A percentile compares a stretch with the other conserved stretches of the same genome.
Evolutionary conservation across 2,888 invertebrate species (phyloP).

Genomic region (Latheticus oryzae): DNA sequence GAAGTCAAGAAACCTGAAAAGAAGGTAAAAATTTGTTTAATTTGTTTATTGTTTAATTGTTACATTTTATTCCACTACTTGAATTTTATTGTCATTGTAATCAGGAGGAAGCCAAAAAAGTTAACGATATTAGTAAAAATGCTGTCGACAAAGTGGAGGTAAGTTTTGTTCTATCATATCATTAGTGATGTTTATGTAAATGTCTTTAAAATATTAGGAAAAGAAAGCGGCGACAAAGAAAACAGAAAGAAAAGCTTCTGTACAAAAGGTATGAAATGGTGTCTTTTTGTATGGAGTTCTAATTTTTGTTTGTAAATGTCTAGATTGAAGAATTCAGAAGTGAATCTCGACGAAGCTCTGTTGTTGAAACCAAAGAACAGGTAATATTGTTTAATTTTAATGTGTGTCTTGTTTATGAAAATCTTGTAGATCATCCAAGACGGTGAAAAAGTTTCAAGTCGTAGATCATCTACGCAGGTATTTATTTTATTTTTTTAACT

Average conservation of each 20-base stretch:
- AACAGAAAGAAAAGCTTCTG: slow-evolving; percentile 62
- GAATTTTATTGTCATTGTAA: slow-evolving; percentile 35
- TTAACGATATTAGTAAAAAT: slow-evolving; percentile 61
- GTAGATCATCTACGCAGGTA: slow-evolving; percentile 63
- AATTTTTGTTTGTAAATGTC: slow-evolving; percentile 40
- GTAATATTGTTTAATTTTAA: slow-evolving; percentile 40
- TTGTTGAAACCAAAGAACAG: slow-evolving; percentile 62
- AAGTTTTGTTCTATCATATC: slow-evolving; percentile 43
- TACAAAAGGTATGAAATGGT: slow-evolving; percentile 62
- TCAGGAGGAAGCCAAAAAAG: slow-evolving; percentile 60
- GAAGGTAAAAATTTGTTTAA: slow-evolving; percentile 46
- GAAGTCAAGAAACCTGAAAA: slow-evolving; percentile 59
- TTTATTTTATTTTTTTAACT: slow-evolving; percentile 2
- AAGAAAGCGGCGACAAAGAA: slow-evolving; percentile 71
- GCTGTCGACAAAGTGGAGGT: slow-evolving; percentile 58
- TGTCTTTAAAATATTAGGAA: slow-evolving; percentile 60
- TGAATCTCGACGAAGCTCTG: slow-evolving; percentile 63
- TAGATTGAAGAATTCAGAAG: slow-evolving; percentile 62
- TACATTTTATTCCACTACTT: slow-evolving; percentile 17
- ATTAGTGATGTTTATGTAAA: slow-evolving; percentile 38
- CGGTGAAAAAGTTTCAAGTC: slow-evolving; percentile 60
- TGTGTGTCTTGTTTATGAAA: slow-evolving; percentile 11
- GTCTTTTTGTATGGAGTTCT: slow-evolving; percentile 37
- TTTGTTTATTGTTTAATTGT: slow-evolving; percentile 27
- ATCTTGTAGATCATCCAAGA: slow-evolving; percentile 58